phyloP scores from a whole-genome alignment of 2,797 vertebrate species.

The Knipowitschia caucasica region DNA sequence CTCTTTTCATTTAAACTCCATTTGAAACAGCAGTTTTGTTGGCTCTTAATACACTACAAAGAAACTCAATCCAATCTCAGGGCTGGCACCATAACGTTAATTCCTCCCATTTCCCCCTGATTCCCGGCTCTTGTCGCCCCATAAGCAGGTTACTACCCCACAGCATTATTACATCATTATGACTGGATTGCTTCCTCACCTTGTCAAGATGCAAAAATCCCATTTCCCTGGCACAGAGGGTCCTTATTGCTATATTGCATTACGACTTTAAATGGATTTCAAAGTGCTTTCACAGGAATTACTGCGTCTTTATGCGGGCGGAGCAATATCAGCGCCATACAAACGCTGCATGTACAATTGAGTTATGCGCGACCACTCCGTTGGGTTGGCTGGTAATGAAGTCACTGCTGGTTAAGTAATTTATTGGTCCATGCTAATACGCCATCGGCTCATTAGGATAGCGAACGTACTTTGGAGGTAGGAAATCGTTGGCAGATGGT shows the following conservation, averaged over 20 bases:
- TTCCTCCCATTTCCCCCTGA: conserved; percentile 14
- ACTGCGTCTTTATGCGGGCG: conserved; percentile 59
- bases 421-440: conserved; percentile 58
- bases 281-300: conserved; percentile 55
- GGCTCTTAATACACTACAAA: not conserved
- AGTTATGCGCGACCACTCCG: conserved; percentile 56
- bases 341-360: conserved; percentile 41
- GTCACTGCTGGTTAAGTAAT: conserved; percentile 58
- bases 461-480: conserved; percentile 32
- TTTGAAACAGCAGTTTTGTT: not conserved
- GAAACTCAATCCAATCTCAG: not conserved
- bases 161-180: conserved; percentile 46
- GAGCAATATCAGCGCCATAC: conserved; percentile 41
- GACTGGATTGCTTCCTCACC: conserved; percentile 48
- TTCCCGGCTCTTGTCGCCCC: conserved; percentile 25
- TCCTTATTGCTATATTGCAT: conserved; percentile 56
- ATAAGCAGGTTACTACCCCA: conserved; percentile 55
- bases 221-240: conserved; percentile 56
- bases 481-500: conserved; percentile 41
- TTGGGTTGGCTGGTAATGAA: conserved; percentile 68
- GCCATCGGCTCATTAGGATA: conserved; percentile 60
- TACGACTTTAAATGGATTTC: conserved; percentile 66
- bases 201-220: conserved; percentile 60
- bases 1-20: not conserved
- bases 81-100: not conserved